phyloP scores from a whole-genome alignment of 37 sponge, comb jelly and placozoan genomes.

The Beroe ovata region DNA sequence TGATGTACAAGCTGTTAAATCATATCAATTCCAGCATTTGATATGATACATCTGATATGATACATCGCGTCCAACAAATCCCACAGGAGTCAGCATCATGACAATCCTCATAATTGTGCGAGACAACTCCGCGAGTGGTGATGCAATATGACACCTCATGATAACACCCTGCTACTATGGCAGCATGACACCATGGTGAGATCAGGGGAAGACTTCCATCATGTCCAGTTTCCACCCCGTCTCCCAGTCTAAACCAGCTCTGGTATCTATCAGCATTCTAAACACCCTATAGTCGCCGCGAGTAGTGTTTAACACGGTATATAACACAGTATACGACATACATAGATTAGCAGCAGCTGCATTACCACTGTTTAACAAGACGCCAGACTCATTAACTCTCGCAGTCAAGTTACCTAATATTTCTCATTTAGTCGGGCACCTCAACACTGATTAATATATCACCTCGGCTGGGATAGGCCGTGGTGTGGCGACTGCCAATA shows the following conservation, averaged over 20 bases:
- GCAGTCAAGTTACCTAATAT: background rate
- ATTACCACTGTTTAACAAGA: background rate
- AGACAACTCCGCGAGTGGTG: no score
- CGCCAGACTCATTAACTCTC: background rate
- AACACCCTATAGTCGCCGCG: no score
- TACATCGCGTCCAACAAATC: background rate
- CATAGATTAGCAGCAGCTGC: background rate
- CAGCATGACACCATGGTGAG: background rate
- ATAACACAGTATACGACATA: background rate
- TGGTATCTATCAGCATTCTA: no score
- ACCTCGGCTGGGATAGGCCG: no score
- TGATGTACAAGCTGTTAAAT: no score
- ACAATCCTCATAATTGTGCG: background rate
- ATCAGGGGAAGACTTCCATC: background rate
- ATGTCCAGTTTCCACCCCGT: background rate
- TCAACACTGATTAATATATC: no score
- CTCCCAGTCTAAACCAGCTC: background rate
- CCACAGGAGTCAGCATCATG: background rate
- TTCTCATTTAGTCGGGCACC: background rate
- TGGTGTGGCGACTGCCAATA: background rate
- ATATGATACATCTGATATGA: background rate
- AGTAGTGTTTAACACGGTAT: no score
- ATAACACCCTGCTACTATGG: no score
- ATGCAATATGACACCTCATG: background rate
- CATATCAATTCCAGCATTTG: no score